Conservation (phyloP, 2,888 invertebrate genomes). For the Artemia sp. region DNA sequence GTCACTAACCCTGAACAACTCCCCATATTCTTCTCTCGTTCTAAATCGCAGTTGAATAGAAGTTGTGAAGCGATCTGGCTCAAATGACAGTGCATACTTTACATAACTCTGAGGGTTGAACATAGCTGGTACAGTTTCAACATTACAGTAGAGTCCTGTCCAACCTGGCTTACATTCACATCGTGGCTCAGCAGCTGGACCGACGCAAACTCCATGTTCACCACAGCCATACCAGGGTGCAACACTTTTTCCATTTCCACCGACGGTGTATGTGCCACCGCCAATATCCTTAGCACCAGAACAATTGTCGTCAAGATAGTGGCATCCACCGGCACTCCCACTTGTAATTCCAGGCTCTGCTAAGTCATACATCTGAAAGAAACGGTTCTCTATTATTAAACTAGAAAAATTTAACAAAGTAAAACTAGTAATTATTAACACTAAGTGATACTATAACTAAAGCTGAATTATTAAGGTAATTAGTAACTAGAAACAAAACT, state of each 20-base stretch:
- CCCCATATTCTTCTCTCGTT: conserved; percentile 78
- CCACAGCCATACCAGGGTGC: conserved; percentile 40
- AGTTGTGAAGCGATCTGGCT: conserved; percentile 76
- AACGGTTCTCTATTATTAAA: neutral
- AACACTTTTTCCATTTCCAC: conserved; percentile 15
- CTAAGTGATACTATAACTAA: too few species aligned
- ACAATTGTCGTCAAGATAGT: conserved; percentile 80
- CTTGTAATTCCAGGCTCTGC: conserved; percentile 70
- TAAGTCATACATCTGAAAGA: conserved; percentile 61
- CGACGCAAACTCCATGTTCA: conserved; percentile 87
- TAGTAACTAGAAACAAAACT: too few species aligned
- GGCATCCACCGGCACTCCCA: conserved; percentile 74
- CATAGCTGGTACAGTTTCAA: conserved; percentile 71
- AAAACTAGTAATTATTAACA: too few species aligned
- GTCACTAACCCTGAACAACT: conserved; percentile 80
- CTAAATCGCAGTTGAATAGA: conserved; percentile 84
- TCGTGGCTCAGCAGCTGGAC: conserved; percentile 58
- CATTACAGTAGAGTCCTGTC: conserved; percentile 73
- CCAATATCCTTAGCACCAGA: conserved; percentile 62
- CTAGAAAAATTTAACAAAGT: too few species aligned
- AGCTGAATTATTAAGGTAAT: too few species aligned
- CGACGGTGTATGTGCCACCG: conserved; percentile 18
- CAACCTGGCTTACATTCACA: conserved; percentile 92
- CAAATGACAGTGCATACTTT: conserved; percentile 86
- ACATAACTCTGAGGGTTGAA: conserved; percentile 87